phyloP scores from a whole-genome alignment of 2,113 vertebrate genomes.

The Barbus barbus region DNA sequence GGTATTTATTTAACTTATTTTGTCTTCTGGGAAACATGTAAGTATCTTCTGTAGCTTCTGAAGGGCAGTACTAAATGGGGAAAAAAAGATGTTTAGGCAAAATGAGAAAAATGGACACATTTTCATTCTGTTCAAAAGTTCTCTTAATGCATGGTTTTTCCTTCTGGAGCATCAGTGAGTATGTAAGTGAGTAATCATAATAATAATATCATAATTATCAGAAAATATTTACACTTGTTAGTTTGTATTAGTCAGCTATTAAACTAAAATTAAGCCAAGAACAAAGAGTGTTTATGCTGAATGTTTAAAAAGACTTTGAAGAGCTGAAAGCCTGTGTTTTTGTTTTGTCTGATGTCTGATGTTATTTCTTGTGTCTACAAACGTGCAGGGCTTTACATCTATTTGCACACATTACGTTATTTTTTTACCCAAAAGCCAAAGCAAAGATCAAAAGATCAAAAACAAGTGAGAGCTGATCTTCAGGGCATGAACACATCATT shows the following conservation, averaged over 20 bases:
- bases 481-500: slow-evolving; percentile 22
- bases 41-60: too few species aligned
- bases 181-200: too few species aligned
- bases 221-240: neutral
- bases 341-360: slow-evolving; percentile 1
- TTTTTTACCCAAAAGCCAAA: slow-evolving; percentile 30
- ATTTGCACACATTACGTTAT: neutral
- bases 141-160: too few species aligned
- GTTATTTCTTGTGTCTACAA: neutral
- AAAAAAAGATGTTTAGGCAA: too few species aligned
- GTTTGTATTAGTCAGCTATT: neutral
- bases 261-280: neutral
- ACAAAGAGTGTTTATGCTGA: neutral
- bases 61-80: too few species aligned
- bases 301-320: neutral
- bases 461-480: slow-evolving; percentile 3
- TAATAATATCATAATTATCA: too few species aligned
- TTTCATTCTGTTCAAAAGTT: too few species aligned
- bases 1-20: too few species aligned
- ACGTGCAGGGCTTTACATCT: neutral
- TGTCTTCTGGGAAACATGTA: too few species aligned
- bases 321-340: neutral
- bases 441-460: slow-evolving; percentile 31
- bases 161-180: too few species aligned
- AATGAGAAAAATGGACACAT: too few species aligned